Evolutionary conservation across 2,888 invertebrate species (phyloP), one percentile per base, ranked within the genome.

Genomic region (Achlya flavicornis): DNA sequence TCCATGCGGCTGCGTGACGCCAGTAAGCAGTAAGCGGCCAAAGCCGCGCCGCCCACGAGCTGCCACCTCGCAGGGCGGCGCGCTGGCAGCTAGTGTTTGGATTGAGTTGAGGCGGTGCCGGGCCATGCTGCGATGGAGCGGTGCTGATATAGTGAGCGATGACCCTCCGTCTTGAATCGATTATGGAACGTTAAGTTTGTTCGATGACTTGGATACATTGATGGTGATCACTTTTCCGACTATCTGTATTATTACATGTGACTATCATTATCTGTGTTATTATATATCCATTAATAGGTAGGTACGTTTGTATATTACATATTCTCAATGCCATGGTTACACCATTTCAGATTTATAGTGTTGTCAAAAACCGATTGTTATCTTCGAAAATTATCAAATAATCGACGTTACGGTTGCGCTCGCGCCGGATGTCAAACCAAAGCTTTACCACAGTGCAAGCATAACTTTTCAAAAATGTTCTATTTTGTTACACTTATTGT

Each of bases 331-430:
- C 4, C 53, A 53, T 53, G 53, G 71, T 72, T n/a, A n/a, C n/a
- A 74, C 69, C 67, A 79, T 81, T 80, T 85, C 80, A 74, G 74
- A 85, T 88, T 84, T 82, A 79, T 84, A 83, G 83, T 80, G 88
- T 89, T 91, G 91, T 91, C 91, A 90, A 92, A 92, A 90, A 80
- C 76, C 72, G 88, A 91, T 91, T 81, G 76, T 84, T 85, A 92
- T 92, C 92, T 86, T 73, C 72, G 81, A 73, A 91, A 93, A 93
- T 92, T 93, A 93, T 93, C 92, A 86, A 91, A 85, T 93, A 92
- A 92, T 92, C 92, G 91, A 84, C 87, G 89, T 85, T 84, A 87
- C 85, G 89, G 84, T 71, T 90, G 92, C 92, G 90, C 90, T 78
- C 83, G 84, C 90, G 91, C 88, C 90, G 91, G 90, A 91, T 90